Evolutionary conservation across 2,888 invertebrate genomes (phyloP).

Genomic region (Ctena decussata): DNA sequence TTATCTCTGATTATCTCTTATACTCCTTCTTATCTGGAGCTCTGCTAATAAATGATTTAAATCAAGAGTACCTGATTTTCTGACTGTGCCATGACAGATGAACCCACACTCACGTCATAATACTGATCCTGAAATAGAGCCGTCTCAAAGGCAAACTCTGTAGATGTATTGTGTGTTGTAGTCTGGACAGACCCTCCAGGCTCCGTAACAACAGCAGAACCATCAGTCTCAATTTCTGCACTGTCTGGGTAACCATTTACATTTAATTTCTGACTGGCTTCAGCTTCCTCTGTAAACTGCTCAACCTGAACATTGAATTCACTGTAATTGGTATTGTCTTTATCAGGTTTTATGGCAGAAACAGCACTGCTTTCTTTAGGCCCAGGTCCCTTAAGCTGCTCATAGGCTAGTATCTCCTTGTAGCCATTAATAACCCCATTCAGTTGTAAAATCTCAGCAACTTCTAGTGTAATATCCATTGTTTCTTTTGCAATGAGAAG

Average conservation of each 20-base stretch:
- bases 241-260: neutral
- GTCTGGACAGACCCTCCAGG: neutral
- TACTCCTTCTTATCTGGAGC: no score
- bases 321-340: neutral
- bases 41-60: no score
- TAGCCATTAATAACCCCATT: slow-evolving; percentile 56
- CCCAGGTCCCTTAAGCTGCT: slow-evolving; percentile 18
- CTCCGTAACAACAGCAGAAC: neutral
- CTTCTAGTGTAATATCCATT: slow-evolving; percentile 59
- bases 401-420: slow-evolving; percentile 55
- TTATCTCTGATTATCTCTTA: no score
- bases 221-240: neutral
- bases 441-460: slow-evolving; percentile 58
- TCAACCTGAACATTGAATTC: neutral
- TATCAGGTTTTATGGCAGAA: neutral
- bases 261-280: neutral
- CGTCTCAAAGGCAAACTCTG: slow-evolving; percentile 45
- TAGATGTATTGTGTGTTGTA: slow-evolving; percentile 13
- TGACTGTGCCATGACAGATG: neutral
- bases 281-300: neutral
- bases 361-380: neutral
- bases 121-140: slow-evolving; percentile 56
- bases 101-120: slow-evolving; percentile 53
- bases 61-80: neutral
- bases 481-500: slow-evolving; percentile 60